Conservation (phyloP, 2,888 invertebrate genomes). For the Parochlus steinenii region DNA sequence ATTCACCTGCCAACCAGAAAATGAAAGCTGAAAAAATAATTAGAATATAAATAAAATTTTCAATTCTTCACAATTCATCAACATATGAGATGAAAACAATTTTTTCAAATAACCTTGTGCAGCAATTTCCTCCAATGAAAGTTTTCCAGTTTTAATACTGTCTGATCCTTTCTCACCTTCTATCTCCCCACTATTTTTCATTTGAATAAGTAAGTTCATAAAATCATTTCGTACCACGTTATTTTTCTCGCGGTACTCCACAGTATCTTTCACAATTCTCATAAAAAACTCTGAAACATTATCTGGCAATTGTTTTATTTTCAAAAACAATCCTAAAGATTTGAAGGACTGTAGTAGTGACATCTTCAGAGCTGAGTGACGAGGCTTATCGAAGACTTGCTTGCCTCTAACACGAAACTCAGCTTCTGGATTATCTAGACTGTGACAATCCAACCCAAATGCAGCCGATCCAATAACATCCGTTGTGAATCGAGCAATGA, state of each 20-base stretch:
- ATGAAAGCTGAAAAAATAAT: no score
- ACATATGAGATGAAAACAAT: no score
- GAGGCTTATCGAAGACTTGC: slow-evolving; percentile 12
- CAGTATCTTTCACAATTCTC: slow-evolving; percentile 31
- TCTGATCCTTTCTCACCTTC: slow-evolving; percentile 18
- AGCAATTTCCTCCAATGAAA: slow-evolving; percentile 22
- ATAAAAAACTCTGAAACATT: slow-evolving; percentile 37
- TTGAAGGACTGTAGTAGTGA: no score
- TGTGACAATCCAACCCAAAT: slow-evolving; percentile 23
- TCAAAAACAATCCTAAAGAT: no score
- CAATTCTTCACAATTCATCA: no score
- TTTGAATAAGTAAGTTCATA: slow-evolving; percentile 32
- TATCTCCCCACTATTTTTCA: slow-evolving; percentile 30
- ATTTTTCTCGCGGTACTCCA: slow-evolving; percentile 32
- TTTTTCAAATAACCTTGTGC: slow-evolving; percentile 27
- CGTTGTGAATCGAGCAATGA: slow-evolving; percentile 14
- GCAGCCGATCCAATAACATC: slow-evolving; percentile 20
- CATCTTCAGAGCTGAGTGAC: no score
- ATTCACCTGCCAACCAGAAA: no score
- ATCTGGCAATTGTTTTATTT: no score
- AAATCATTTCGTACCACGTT: slow-evolving; percentile 36
- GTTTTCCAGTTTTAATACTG: slow-evolving; percentile 1
- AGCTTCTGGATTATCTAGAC: slow-evolving; percentile 18
- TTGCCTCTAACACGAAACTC: slow-evolving; percentile 18
- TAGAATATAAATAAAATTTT: no score